Percentiles rank a stretch among this genome's conserved stretches.
phyloP scores from a whole-genome alignment of 2,113 vertebrate species.

The Oryzias javanicus region DNA sequence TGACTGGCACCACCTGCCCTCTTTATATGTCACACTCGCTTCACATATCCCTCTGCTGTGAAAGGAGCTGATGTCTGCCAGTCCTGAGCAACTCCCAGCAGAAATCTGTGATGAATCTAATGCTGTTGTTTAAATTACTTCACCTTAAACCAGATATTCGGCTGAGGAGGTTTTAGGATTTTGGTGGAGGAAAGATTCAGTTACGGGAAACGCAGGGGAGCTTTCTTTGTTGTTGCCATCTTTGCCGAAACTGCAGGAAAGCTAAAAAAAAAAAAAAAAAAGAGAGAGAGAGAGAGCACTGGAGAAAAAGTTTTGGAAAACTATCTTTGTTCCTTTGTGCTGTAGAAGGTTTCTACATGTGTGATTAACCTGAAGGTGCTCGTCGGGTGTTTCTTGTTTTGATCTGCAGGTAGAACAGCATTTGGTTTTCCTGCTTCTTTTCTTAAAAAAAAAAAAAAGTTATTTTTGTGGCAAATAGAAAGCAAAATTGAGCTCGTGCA shows the following conservation, averaged over 20 bases:
- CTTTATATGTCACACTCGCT: constrained; percentile 56
- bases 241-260: constrained; percentile 12
- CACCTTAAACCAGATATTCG: constrained; percentile 15
- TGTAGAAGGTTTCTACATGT: not conserved
- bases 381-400: constrained; percentile 12
- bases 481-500: constrained; percentile 22
- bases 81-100: constrained; percentile 52
- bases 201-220: constrained; percentile 1
- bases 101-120: constrained; percentile 26
- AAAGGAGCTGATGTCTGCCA: constrained; percentile 52
- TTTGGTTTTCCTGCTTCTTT: constrained; percentile 13
- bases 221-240: constrained; percentile 6
- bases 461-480: constrained; percentile 6
- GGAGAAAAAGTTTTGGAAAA: constrained; percentile 11
- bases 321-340: constrained; percentile 2
- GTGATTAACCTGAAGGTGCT: constrained; percentile 8
- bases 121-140: constrained; percentile 32
- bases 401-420: constrained; percentile 23
- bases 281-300: constrained; percentile 13
- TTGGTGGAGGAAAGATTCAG: not conserved
- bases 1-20: constrained; percentile 76
- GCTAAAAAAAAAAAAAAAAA: constrained; percentile 28
- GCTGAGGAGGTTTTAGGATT: constrained; percentile 6
- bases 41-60: constrained; percentile 54
- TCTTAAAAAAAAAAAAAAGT: not conserved